Evolutionary conservation across 92 coral and sea anemone genomes (phyloP).

Genomic region (Micromussa lordhowensis): DNA sequence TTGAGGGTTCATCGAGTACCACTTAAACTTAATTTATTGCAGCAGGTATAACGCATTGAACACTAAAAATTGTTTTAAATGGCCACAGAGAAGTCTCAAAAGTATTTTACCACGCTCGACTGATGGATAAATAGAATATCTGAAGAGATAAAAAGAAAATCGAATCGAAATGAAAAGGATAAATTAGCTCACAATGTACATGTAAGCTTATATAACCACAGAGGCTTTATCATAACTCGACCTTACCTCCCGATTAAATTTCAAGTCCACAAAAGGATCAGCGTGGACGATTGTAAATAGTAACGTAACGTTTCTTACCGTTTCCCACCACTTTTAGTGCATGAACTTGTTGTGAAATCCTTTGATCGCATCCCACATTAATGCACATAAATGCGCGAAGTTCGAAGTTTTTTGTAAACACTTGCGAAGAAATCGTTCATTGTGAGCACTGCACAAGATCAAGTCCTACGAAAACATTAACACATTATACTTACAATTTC

Average conservation of each 20-base stretch:
- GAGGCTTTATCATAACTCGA: neutral
- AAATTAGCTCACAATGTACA: neutral
- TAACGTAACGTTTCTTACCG: neutral
- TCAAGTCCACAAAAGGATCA: neutral
- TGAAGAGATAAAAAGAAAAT: too few species aligned
- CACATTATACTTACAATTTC: constrained; percentile 85
- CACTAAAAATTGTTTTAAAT: too few species aligned
- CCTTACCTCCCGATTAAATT: neutral
- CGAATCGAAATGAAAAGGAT: neutral
- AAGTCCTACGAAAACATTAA: neutral
- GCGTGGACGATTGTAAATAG: neutral
- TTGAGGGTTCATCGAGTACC: neutral
- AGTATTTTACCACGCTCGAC: neutral
- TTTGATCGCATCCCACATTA: neutral
- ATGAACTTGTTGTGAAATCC: neutral
- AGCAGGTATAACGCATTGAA: neutral
- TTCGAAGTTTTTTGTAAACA: neutral
- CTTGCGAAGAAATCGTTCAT: neutral
- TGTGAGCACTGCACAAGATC: neutral
- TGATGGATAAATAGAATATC: neutral
- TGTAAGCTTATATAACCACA: neutral
- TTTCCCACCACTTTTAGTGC: neutral
- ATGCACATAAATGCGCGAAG: too few species aligned
- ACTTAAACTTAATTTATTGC: neutral
- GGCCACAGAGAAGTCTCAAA: neutral